Evolutionary conservation across 2,888 invertebrate species (phyloP).

Genomic region (Horisme vitalbata): DNA sequence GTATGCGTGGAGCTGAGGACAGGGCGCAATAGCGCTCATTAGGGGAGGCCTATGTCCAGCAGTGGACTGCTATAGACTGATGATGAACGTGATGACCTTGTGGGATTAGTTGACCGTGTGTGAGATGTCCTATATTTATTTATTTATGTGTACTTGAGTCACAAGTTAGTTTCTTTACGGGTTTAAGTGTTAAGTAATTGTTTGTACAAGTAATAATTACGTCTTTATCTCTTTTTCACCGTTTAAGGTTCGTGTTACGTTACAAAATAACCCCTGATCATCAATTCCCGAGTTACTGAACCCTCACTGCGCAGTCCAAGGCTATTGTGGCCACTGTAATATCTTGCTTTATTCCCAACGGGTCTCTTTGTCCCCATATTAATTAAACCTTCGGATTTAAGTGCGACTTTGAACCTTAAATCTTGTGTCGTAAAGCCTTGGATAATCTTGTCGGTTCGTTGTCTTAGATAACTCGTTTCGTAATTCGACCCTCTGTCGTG

Average conservation of each 20-base stretch:
- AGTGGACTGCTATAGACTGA: too few relatives aligned
- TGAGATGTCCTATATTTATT: too few relatives aligned
- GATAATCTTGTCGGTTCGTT: conserved; percentile 1
- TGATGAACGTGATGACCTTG: too few relatives aligned
- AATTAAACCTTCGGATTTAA: conserved; percentile 44
- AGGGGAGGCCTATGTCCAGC: too few relatives aligned
- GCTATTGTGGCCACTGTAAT: conserved; percentile 46
- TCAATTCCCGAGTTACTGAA: conserved; percentile 23
- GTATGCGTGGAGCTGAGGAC: too few relatives aligned
- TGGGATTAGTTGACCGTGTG: too few relatives aligned
- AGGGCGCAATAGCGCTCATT: too few relatives aligned
- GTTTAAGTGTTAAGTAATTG: too few relatives aligned
- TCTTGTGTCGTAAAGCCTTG: background rate
- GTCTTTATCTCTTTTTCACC: too few relatives aligned
- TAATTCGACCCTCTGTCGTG: conserved; percentile 27
- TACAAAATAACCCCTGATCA: conserved; percentile 20
- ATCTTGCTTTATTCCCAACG: conserved; percentile 39
- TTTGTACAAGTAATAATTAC: too few relatives aligned
- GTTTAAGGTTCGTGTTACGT: conserved; percentile 5
- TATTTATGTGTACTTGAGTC: too few relatives aligned
- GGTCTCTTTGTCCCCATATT: conserved; percentile 50
- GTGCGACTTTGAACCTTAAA: conserved; percentile 6
- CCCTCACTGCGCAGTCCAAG: conserved; percentile 25
- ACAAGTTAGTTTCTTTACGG: too few relatives aligned
- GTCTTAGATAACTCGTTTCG: conserved; percentile 27